phyloP scores from a whole-genome alignment of 1,140 invertebrate species.

The Zophobas morio region DNA sequence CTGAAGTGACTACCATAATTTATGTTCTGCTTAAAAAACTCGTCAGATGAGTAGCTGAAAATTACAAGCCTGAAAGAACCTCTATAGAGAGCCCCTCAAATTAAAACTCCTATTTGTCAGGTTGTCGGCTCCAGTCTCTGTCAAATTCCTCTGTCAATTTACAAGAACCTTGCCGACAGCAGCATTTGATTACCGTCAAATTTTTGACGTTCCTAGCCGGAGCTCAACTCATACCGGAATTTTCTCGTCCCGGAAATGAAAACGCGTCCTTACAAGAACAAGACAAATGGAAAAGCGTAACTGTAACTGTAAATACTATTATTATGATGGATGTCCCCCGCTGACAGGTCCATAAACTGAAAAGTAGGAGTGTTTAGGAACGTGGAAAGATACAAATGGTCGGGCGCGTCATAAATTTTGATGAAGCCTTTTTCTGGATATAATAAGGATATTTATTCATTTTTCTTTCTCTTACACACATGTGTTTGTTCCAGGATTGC shows the following conservation, averaged over 20 bases:
- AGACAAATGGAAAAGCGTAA: constrained; percentile 46
- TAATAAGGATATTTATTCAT: constrained; percentile 43
- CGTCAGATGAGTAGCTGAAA: no score
- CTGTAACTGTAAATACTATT: constrained; percentile 46
- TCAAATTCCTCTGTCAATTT: constrained; percentile 9
- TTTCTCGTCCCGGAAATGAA: constrained; percentile 32
- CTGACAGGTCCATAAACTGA: constrained; percentile 47
- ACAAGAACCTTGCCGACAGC: neutral
- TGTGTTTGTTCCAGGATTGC: constrained; percentile 62
- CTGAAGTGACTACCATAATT: no score
- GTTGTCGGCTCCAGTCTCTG: neutral
- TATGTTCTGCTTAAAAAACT: no score
- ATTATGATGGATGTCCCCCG: constrained; percentile 45
- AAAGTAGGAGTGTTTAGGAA: constrained; percentile 50
- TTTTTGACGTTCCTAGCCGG: constrained; percentile 1
- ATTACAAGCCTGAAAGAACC: neutral
- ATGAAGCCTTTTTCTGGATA: constrained; percentile 40
- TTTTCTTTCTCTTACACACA: constrained; percentile 14
- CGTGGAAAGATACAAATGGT: constrained; percentile 49
- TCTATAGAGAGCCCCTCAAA: neutral
- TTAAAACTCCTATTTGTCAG: neutral
- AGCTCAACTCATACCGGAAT: neutral
- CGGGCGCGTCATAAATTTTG: constrained; percentile 47
- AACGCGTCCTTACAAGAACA: constrained; percentile 38
- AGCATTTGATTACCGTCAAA: neutral